These are phyloP conservation scores for Drosophila punjabiensis DNA, from an alignment of 1,140 invertebrate species.

Conservation along the genomic window DNA sequence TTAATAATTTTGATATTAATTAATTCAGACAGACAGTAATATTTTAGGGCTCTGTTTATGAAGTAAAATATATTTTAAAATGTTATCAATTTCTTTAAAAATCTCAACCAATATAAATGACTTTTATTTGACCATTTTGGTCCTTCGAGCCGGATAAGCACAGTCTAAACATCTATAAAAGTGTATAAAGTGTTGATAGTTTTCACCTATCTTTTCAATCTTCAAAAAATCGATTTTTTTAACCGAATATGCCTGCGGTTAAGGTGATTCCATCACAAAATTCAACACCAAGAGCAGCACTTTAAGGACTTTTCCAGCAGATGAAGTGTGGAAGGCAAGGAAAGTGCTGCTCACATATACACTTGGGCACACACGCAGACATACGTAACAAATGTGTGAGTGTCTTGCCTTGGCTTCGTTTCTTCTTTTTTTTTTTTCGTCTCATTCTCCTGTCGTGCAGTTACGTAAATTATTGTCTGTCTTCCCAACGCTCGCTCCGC, in stretches of 20 bases:
- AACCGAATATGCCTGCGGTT: not conserved
- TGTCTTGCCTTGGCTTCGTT: slow-evolving; percentile 36
- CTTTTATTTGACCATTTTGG: not conserved
- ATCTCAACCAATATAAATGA: too few species aligned
- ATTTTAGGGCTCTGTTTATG: too few species aligned
- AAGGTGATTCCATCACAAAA: slow-evolving; percentile 9
- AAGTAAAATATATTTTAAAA: too few species aligned
- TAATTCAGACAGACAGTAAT: not conserved
- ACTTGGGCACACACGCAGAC: slow-evolving; percentile 37
- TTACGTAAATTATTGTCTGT: slow-evolving; percentile 83
- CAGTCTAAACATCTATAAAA: not conserved
- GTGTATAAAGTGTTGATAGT: not conserved
- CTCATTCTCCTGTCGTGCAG: slow-evolving; percentile 58
- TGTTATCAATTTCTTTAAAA: too few species aligned
- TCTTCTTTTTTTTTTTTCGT: not conserved
- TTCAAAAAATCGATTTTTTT: not conserved
- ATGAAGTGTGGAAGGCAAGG: slow-evolving; percentile 63
- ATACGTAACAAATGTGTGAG: slow-evolving; percentile 56
- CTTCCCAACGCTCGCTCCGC: slow-evolving; percentile 63
- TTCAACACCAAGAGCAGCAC: slow-evolving; percentile 22
- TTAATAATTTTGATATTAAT: too few species aligned
- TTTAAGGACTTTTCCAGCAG: slow-evolving; percentile 39
- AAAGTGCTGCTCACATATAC: slow-evolving; percentile 57
- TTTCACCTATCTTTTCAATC: not conserved
- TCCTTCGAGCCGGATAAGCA: not conserved